phyloP scores from a whole-genome alignment of 2,888 invertebrate genomes.

The Epinotia bilunana region DNA sequence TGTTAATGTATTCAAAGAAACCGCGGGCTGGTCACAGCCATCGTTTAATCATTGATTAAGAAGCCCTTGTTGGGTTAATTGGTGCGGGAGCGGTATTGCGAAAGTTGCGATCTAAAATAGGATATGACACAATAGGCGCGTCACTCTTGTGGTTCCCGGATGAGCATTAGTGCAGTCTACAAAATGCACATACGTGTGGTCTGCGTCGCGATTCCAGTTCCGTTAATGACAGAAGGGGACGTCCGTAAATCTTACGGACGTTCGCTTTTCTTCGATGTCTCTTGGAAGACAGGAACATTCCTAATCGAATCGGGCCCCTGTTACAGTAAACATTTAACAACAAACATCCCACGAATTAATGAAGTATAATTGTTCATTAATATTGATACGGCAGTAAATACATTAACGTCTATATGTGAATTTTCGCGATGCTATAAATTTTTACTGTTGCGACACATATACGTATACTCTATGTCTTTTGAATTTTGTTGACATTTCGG shows the following conservation, averaged over 20 bases:
- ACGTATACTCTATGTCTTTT: background rate
- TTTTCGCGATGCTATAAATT: slow-evolving; percentile 21
- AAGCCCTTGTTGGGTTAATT: slow-evolving; percentile 74
- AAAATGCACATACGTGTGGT: slow-evolving; percentile 10
- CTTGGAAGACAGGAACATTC: too few relatives aligned
- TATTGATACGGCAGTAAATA: slow-evolving; percentile 15
- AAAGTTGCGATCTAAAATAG: slow-evolving; percentile 76
- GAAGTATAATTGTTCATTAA: slow-evolving; percentile 4
- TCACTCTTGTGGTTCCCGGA: slow-evolving; percentile 61
- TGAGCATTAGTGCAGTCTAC: slow-evolving; percentile 45
- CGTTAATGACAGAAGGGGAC: background rate
- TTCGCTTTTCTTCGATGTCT: background rate
- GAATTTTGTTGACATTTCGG: background rate
- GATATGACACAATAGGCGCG: slow-evolving; percentile 75
- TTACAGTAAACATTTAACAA: background rate
- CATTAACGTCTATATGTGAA: slow-evolving; percentile 20
- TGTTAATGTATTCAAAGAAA: slow-evolving; percentile 61
- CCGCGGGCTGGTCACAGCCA: slow-evolving; percentile 51
- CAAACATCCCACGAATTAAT: slow-evolving; percentile 16
- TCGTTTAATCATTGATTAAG: slow-evolving; percentile 71
- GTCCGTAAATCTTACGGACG: too few relatives aligned
- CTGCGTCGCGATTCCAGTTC: background rate
- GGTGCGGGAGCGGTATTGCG: slow-evolving; percentile 66
- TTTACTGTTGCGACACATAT: background rate
- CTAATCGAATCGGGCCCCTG: too few relatives aligned